These are phyloP conservation scores for Propsilocerus akamusi DNA, from an alignment of 1,140 invertebrate species.

Conservation along the genomic window DNA sequence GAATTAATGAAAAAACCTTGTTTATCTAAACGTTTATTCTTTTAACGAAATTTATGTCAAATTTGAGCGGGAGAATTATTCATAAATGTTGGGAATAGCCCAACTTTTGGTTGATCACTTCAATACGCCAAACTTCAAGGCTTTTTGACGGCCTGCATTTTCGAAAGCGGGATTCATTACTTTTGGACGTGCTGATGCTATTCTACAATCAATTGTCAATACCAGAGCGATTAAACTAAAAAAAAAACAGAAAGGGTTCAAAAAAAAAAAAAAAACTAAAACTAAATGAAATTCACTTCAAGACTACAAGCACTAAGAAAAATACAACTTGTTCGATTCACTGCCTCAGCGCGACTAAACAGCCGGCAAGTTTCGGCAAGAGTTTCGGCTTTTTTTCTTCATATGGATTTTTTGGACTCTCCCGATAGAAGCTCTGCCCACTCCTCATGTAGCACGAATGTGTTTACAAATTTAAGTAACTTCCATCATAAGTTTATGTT, in stretches of 20 bases:
- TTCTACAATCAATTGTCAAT: slow-evolving; percentile 7
- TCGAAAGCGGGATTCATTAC: slow-evolving; percentile 37
- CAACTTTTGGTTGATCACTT: slow-evolving; percentile 27
- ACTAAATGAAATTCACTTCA: too few relatives aligned
- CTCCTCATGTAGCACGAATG: too few relatives aligned
- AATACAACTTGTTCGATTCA: not conserved
- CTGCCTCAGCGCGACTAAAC: not conserved
- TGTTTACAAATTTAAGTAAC: too few relatives aligned
- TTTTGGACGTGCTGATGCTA: slow-evolving; percentile 13
- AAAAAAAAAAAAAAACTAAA: too few relatives aligned
- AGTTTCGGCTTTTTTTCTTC: too few relatives aligned
- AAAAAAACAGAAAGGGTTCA: not conserved
- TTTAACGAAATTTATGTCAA: not conserved
- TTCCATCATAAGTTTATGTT: too few relatives aligned
- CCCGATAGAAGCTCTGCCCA: too few relatives aligned
- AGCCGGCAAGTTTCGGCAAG: not conserved
- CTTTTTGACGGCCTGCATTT: slow-evolving; percentile 36
- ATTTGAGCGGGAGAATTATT: not conserved
- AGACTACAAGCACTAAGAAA: not conserved
- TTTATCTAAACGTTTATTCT: too few relatives aligned
- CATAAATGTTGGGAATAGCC: not conserved
- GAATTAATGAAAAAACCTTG: not conserved
- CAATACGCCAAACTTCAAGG: slow-evolving; percentile 46
- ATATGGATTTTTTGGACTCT: too few relatives aligned
- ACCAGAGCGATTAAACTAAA: not conserved